Conservation (phyloP, 2,113 vertebrate species). For the Ictalurus furcatus region DNA sequence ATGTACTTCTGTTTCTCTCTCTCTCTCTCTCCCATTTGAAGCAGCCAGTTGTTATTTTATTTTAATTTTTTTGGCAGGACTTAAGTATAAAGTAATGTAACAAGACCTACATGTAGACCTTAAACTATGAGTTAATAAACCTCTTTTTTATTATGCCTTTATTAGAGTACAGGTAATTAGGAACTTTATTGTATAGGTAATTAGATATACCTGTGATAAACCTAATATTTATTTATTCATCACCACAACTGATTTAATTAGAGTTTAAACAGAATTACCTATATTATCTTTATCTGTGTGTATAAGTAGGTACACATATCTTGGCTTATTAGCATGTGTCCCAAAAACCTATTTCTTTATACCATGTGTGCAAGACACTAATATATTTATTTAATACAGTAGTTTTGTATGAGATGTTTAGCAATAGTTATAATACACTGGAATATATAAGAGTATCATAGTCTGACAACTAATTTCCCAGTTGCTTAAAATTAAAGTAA, state of each 20-base stretch:
- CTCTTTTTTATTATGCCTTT: conserved; percentile 16
- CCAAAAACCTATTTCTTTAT: conserved; percentile 11
- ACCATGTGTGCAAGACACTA: conserved; percentile 32
- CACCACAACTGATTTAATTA: conserved; percentile 53
- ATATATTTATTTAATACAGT: conserved; percentile 44
- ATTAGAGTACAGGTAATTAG: conserved; percentile 5
- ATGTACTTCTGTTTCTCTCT: conserved; percentile 1
- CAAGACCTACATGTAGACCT: neutral
- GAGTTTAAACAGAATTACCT: conserved; percentile 5
- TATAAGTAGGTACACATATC: conserved; percentile 6
- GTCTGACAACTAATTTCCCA: conserved; percentile 16
- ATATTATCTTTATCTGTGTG: neutral
- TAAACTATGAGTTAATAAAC: conserved; percentile 8
- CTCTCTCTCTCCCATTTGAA: neutral
- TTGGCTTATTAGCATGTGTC: conserved; percentile 34
- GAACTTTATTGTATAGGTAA: neutral
- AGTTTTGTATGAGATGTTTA: conserved; percentile 55
- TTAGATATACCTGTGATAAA: neutral
- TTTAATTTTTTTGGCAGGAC: neutral
- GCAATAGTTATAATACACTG: conserved; percentile 28
- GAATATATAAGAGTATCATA: conserved; percentile 32
- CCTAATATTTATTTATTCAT: conserved; percentile 34
- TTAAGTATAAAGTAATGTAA: neutral
- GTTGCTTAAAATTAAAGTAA: conserved; percentile 28
- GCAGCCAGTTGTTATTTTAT: neutral